Percentiles rank a stretch among this genome's conserved stretches.
Evolutionary conservation across 2,888 invertebrate species (phyloP).

Genomic region (Alviniconcha strummeri): DNA sequence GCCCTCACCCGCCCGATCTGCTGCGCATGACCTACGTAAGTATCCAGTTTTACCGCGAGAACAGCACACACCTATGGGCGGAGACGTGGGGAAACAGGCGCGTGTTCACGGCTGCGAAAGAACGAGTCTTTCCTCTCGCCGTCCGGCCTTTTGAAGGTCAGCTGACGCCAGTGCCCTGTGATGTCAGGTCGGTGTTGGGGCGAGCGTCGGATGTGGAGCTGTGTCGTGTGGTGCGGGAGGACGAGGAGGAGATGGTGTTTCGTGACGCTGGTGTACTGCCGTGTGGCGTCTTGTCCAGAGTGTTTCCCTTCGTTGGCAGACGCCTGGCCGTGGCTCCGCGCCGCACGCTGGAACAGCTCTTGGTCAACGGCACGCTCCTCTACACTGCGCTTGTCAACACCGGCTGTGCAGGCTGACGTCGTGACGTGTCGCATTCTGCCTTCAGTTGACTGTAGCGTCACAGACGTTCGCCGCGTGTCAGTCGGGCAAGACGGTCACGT

Average conservation of each 20-base stretch:
- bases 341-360: slow-evolving; percentile 15
- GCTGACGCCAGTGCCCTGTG: slow-evolving; percentile 34
- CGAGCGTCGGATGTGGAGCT: slow-evolving; percentile 13
- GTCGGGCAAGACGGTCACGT: too few relatives aligned
- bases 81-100: slow-evolving; percentile 33
- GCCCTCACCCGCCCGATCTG: slow-evolving; percentile 45
- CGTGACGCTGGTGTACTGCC: slow-evolving; percentile 16
- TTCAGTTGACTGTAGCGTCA: too few relatives aligned
- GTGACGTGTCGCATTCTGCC: too few relatives aligned
- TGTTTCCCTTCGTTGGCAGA: slow-evolving; percentile 40
- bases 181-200: slow-evolving; percentile 23
- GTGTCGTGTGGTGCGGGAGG: slow-evolving; percentile 30
- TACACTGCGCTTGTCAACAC: background rate
- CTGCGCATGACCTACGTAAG: slow-evolving; percentile 19
- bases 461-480: too few relatives aligned
- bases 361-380: slow-evolving; percentile 17
- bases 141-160: slow-evolving; percentile 38
- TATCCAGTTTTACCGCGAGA: slow-evolving; percentile 56
- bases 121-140: slow-evolving; percentile 40
- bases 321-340: slow-evolving; percentile 6
- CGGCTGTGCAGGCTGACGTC: background rate
- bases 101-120: slow-evolving; percentile 31
- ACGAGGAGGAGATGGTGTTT: slow-evolving; percentile 26
- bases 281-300: slow-evolving; percentile 28
- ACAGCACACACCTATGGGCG: slow-evolving; percentile 54